Evolutionary conservation across 2,888 invertebrate species (phyloP).

Genomic region (Laspeyria flexula): DNA sequence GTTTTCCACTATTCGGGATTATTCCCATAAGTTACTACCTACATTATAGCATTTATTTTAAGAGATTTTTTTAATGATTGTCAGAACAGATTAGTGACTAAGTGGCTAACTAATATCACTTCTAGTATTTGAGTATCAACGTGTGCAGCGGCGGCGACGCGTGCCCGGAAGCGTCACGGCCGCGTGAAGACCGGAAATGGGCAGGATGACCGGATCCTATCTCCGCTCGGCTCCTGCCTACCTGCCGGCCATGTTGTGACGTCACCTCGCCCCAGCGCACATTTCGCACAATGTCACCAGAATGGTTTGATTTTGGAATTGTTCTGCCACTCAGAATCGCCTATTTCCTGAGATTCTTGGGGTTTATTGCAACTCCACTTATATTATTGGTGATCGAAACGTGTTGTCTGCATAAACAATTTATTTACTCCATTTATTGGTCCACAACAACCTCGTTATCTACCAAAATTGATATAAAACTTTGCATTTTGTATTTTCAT

Average conservation of each 20-base stretch:
- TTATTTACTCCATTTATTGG: too few species aligned
- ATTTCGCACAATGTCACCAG: conserved; percentile 42
- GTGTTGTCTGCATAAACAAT: too few species aligned
- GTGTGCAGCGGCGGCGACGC: conserved; percentile 76
- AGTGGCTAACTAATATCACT: conserved; percentile 42
- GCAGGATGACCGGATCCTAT: conserved; percentile 87
- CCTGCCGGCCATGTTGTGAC: conserved; percentile 82
- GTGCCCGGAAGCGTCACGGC: conserved; percentile 85
- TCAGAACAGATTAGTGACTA: background rate
- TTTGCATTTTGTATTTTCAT: too few species aligned
- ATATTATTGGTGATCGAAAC: background rate
- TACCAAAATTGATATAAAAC: too few species aligned
- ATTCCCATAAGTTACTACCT: too few species aligned
- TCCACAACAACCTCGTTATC: too few species aligned
- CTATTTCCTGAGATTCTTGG: conserved; percentile 17
- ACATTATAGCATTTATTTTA: too few species aligned
- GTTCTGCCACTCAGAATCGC: conserved; percentile 42
- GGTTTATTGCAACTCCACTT: background rate
- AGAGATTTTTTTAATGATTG: too few species aligned
- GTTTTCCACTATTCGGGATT: too few species aligned
- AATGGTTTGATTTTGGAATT: conserved; percentile 52
- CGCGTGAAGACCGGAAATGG: conserved; percentile 87
- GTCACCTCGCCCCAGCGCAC: conserved; percentile 63
- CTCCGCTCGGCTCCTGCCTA: conserved; percentile 79
- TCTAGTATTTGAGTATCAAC: conserved; percentile 64